Conservation (phyloP, 2,113 vertebrate species). For the Cyanoramphus novaezelandiae region DNA sequence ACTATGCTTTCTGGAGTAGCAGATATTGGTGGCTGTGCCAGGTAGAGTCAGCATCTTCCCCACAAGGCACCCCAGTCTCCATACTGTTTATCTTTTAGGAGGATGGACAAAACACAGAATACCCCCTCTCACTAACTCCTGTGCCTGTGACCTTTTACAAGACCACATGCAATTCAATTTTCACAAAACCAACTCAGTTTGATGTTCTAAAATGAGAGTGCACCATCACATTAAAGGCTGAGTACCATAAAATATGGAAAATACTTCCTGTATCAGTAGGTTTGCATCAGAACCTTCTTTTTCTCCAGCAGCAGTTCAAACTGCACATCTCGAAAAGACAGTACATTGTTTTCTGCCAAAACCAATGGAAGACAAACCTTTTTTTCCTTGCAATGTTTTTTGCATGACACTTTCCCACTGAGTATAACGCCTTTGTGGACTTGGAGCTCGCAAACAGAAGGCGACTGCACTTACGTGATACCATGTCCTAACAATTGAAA, state of each 20-base stretch:
- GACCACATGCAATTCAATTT: neutral
- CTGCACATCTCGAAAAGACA: neutral
- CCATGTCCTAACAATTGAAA: neutral
- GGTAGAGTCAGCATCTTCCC: neutral
- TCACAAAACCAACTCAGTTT: neutral
- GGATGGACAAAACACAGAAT: neutral
- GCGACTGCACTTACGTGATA: neutral
- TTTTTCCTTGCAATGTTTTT: neutral
- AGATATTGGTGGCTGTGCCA: neutral
- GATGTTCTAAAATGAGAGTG: neutral
- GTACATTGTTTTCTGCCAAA: neutral
- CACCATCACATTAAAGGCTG: neutral
- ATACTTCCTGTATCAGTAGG: neutral
- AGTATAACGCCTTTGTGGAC: neutral
- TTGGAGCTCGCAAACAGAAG: neutral
- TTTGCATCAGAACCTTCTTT: neutral
- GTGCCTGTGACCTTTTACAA: neutral
- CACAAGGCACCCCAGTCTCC: accelerated
- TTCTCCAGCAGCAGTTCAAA: neutral
- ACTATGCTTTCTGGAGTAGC: neutral
- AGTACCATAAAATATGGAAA: neutral
- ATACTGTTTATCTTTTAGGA: neutral
- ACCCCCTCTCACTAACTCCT: neutral
- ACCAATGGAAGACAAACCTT: neutral
- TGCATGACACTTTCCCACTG: neutral